Conservation (phyloP, 1,140 invertebrate species). For the Hypothenemus hampei region DNA sequence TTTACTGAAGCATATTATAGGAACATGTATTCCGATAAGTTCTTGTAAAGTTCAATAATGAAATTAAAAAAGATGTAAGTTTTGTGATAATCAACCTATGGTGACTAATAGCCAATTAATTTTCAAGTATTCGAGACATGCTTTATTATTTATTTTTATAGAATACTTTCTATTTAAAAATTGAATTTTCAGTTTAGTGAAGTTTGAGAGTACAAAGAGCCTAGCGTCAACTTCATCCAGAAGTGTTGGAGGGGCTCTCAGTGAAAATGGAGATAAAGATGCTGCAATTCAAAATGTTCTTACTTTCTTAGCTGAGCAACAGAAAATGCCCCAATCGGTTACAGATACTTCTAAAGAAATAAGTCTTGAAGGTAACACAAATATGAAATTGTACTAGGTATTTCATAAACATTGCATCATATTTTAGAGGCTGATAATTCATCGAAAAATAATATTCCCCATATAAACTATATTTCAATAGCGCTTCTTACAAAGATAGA, state of each 20-base stretch:
- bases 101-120: too few species aligned
- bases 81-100: too few species aligned
- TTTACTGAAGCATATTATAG: too few species aligned
- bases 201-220: slow-evolving; percentile 74
- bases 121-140: too few species aligned
- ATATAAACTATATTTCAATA: too few species aligned
- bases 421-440: too few species aligned
- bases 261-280: slow-evolving; percentile 56
- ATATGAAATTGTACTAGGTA: slow-evolving; percentile 22
- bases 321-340: slow-evolving; percentile 53
- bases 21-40: too few species aligned
- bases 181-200: slow-evolving; percentile 58
- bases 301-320: slow-evolving; percentile 70
- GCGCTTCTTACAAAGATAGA: too few species aligned
- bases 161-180: neutral
- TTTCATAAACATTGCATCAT: too few species aligned
- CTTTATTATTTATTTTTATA: slow-evolving; percentile 5
- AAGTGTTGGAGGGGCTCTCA: slow-evolving; percentile 49
- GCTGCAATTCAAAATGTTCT: slow-evolving; percentile 67
- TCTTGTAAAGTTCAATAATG: too few species aligned
- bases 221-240: slow-evolving; percentile 69
- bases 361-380: slow-evolving; percentile 39
- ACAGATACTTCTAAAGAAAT: slow-evolving; percentile 42
- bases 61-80: too few species aligned
- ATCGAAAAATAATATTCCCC: too few species aligned